Evolutionary conservation across 2,888 invertebrate genomes (phyloP).

Genomic region (Limnephilus rhombicus): DNA sequence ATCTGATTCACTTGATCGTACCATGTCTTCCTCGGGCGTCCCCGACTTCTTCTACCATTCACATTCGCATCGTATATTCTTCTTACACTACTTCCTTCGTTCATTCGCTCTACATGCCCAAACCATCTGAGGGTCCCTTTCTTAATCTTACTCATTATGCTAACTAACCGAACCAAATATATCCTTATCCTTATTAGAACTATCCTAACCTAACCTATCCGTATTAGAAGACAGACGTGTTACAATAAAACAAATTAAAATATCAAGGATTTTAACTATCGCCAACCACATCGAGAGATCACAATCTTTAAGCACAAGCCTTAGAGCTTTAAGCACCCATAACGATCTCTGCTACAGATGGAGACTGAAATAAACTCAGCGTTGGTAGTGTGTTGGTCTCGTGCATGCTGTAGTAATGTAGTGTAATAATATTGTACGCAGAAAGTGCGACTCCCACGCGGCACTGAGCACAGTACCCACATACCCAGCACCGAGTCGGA

Average conservation of each 20-base stretch:
- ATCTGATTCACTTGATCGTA: no score
- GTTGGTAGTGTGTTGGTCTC: background rate
- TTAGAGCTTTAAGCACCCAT: background rate
- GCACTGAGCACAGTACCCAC: background rate
- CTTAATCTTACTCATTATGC: no score
- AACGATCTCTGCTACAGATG: background rate
- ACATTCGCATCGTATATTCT: no score
- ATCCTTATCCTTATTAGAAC: no score
- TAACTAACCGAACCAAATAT: no score
- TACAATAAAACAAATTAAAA: background rate
- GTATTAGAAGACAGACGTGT: background rate
- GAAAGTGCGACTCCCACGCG: background rate
- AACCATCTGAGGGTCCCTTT: no score
- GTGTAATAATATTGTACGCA: background rate
- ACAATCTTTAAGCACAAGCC: background rate
- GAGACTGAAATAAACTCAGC: slow-evolving; percentile 8
- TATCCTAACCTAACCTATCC: no score
- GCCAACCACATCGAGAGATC: background rate
- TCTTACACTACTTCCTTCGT: no score
- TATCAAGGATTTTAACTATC: background rate
- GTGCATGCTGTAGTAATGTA: background rate
- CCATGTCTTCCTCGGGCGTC: no score
- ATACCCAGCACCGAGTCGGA: background rate
- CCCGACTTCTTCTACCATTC: no score
- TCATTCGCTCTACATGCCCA: no score